These are phyloP conservation scores for Iphiclides podalirius DNA, from an alignment of 2,888 invertebrate species.

Conservation along the genomic window DNA sequence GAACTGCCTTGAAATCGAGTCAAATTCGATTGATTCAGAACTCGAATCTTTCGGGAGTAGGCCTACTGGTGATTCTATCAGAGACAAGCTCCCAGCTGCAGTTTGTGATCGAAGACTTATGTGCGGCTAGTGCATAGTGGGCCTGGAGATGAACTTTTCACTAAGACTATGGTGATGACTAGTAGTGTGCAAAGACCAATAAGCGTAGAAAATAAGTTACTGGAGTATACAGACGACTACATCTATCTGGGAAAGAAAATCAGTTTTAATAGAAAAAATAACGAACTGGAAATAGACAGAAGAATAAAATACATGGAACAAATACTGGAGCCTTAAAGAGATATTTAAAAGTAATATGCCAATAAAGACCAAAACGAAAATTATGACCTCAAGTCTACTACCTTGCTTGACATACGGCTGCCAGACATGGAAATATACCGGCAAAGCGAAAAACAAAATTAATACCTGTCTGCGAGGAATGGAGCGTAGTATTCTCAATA, in stretches of 20 bases:
- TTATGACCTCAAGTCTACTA: slow-evolving; percentile 28
- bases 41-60: no score
- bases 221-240: slow-evolving; percentile 4
- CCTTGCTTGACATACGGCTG: no score
- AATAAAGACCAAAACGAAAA: slow-evolving; percentile 28
- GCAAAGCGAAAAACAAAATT: slow-evolving; percentile 22
- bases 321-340: no score
- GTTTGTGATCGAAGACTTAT: no score
- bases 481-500: slow-evolving; percentile 17
- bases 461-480: slow-evolving; percentile 12
- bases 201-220: slow-evolving; percentile 17
- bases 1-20: no score
- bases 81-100: no score
- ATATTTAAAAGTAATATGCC: slow-evolving; percentile 28
- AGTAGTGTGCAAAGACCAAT: slow-evolving; percentile 20
- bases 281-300: slow-evolving; percentile 25
- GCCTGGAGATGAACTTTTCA: slow-evolving; percentile 23
- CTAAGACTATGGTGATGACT: slow-evolving; percentile 26
- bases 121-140: no score
- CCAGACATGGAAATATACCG: no score
- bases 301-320: slow-evolving; percentile 26
- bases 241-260: slow-evolving; percentile 28
- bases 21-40: no score
- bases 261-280: slow-evolving; percentile 18
- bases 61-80: no score